phyloP scores from a whole-genome alignment of 30 jellyfish, hydroid and myxozoan genomes.

The Hydractinia symbiolongicarpus region DNA sequence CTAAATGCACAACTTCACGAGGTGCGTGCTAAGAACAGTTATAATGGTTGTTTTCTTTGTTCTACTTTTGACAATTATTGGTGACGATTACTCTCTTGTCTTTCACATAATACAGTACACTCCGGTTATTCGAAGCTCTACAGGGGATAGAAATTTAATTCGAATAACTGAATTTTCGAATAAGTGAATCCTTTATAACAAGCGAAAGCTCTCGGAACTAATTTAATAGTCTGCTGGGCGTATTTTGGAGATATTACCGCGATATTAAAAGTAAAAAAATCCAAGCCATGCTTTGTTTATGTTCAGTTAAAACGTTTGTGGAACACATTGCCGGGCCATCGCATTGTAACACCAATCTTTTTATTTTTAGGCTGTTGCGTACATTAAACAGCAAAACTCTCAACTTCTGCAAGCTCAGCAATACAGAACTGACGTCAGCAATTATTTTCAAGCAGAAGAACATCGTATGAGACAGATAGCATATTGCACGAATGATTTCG shows the following conservation, averaged over 20 bases:
- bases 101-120: neutral
- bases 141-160: too few relatives aligned
- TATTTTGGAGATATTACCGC: too few relatives aligned
- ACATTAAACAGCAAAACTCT: slow-evolving; percentile 64
- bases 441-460: slow-evolving; percentile 76
- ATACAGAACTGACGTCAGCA: slow-evolving; percentile 62
- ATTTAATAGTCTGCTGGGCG: too few relatives aligned
- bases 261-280: too few relatives aligned
- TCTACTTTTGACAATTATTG: neutral
- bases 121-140: too few relatives aligned
- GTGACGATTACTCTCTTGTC: neutral
- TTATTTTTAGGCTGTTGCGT: slow-evolving; percentile 67
- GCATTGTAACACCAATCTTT: neutral
- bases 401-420: slow-evolving; percentile 77
- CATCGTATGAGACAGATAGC: slow-evolving; percentile 64
- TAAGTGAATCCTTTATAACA: too few relatives aligned
- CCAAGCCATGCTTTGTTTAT: too few relatives aligned
- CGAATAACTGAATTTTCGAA: too few relatives aligned
- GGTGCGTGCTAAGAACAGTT: slow-evolving; percentile 7
- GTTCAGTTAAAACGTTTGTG: too few relatives aligned
- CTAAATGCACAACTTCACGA: slow-evolving; percentile 49
- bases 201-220: too few relatives aligned
- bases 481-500: slow-evolving; percentile 21
- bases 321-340: neutral
- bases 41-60: too few relatives aligned